Base-by-base conservation (phyloP, 2,888 invertebrate genomes). In the Eupithecia centaureata region DNA sequence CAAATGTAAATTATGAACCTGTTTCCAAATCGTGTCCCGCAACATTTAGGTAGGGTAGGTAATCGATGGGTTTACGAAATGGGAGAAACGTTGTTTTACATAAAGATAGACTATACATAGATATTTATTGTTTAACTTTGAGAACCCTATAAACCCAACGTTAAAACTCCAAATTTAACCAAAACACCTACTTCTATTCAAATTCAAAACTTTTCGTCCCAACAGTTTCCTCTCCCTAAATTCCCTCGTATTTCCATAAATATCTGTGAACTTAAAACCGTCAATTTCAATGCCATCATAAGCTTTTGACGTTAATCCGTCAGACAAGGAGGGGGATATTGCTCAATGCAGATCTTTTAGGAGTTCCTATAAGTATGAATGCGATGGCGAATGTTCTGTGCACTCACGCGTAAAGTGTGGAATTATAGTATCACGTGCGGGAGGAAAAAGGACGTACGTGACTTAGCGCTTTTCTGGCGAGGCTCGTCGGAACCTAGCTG, bases 321-420 rank as follows among this genome's bases (percentile, higher is more conserved):
- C 74, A 80, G 88, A 89, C 83, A 85, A 86, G 87, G 86, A 80
- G 80, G 83, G 86, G 81, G 76, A 86, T 84, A 89, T 80, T 78
- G 79, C 78, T 81, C 82, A 81, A 84, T 87, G 84, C 86, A 87
- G 83, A 88, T 86, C 86, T 85, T 83, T 80, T 85, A 76, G 83
- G 80, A 72, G 77, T 80, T 74, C 72, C 78, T 75, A 76, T 81
- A 82, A 79, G 92, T 85, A 89, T 80, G 89, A 92, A 85, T 80
- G 89, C 82, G 92, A 91, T 85, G 82, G 86, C 90, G 86, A 88
- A 92, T 89, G 84, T 89, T 92, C 84, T 89, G 91, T 87, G 88
- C 86, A 91, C 82, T 90, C 91, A 91, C 88, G 91, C 92, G 90
- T 91, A 86, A 92, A 89, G 83, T 77, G 84, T 83, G 86, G 88